Percentiles rank a stretch among this genome's conserved stretches.
These are phyloP conservation scores for Sebastiscus albofasciatus DNA, from an alignment of 2,797 vertebrate species.

Conservation along the genomic window DNA sequence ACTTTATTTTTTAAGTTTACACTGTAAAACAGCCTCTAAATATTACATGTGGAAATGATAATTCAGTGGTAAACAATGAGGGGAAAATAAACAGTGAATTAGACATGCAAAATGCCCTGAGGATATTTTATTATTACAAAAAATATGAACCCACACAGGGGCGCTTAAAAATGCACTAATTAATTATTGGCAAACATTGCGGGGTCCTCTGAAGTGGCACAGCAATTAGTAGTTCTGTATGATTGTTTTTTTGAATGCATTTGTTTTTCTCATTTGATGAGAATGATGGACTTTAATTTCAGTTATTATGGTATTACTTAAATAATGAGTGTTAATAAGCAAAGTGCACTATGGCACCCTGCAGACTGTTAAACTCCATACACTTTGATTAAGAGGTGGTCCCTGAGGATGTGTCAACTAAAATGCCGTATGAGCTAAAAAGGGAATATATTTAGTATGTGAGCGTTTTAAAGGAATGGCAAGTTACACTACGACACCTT, in stretches of 20 bases:
- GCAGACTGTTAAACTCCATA: neutral
- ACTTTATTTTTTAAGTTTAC: neutral
- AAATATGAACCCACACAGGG: slow-evolving; percentile 19
- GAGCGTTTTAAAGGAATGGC: neutral
- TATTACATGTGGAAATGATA: neutral
- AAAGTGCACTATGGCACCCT: neutral
- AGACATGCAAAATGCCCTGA: neutral
- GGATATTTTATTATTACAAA: slow-evolving; percentile 13
- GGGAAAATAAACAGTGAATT: neutral
- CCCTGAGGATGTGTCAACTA: neutral
- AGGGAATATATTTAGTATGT: neutral
- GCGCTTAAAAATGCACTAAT: slow-evolving; percentile 36
- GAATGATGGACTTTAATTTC: neutral
- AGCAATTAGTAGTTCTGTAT: slow-evolving; percentile 34
- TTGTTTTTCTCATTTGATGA: slow-evolving; percentile 21
- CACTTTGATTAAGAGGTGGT: neutral
- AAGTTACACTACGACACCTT: neutral
- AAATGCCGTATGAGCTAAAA: neutral
- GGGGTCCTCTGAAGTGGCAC: slow-evolving; percentile 32
- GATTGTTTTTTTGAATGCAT: neutral
- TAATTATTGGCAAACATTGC: slow-evolving; percentile 48
- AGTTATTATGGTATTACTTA: neutral
- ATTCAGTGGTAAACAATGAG: slow-evolving; percentile 5
- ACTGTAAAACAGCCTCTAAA: neutral
- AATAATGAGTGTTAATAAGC: neutral